phyloP scores from a whole-genome alignment of 2,113 vertebrate species.

The Clarias macrocephalus region DNA sequence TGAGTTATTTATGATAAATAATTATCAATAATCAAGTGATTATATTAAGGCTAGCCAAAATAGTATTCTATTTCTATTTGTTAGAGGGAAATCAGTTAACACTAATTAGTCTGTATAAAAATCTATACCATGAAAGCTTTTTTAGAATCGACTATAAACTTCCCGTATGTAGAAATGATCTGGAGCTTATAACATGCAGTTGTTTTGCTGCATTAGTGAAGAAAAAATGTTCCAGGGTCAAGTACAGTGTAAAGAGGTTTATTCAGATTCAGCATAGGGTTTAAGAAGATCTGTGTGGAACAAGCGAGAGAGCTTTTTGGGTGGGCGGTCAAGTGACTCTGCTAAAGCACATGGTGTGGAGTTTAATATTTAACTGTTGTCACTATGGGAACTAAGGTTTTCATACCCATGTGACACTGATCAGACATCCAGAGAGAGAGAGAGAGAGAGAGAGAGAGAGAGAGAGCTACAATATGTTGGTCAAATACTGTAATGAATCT shows the following conservation, averaged over 20 bases:
- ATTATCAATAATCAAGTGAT: not conserved
- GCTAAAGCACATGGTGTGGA: not conserved
- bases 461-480: not conserved
- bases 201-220: not conserved
- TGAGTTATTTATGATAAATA: not conserved
- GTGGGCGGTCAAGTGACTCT: constrained; percentile 31
- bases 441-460: not conserved
- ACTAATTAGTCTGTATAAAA: too few relatives aligned
- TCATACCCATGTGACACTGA: constrained; percentile 11
- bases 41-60: not conserved
- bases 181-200: not conserved
- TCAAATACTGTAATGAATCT: not conserved
- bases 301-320: constrained; percentile 25
- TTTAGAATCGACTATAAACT: not conserved
- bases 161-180: not conserved
- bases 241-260: not conserved
- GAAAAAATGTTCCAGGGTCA: not conserved
- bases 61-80: not conserved
- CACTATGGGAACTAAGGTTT: constrained; percentile 31
- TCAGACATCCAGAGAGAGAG: not conserved
- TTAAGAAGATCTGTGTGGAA: not conserved
- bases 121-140: not conserved
- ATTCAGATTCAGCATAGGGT: not conserved
- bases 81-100: not conserved
- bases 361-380: constrained; percentile 60